These are phyloP conservation scores for Zosterops borbonicus DNA, from an alignment of 2,113 vertebrate genomes.

Conservation along the genomic window DNA sequence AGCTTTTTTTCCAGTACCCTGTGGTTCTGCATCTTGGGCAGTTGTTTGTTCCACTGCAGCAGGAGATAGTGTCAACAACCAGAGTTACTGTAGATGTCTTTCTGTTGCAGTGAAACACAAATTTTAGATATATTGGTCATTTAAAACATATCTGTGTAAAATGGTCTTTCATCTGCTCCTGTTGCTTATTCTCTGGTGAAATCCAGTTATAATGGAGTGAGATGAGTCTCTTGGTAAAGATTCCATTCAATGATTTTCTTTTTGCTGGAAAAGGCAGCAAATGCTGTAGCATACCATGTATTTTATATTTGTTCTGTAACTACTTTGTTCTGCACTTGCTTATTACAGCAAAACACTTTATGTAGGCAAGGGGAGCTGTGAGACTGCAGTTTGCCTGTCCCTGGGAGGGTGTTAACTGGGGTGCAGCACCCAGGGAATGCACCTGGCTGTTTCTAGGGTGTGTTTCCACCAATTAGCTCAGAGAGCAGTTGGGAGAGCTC, in stretches of 20 bases:
- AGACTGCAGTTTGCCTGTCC: neutral
- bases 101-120: neutral
- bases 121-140: neutral
- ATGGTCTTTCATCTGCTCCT: neutral
- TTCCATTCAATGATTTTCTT: neutral
- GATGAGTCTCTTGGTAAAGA: neutral
- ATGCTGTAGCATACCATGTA: neutral
- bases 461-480: neutral
- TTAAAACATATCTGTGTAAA: neutral
- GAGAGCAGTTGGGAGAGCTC: neutral
- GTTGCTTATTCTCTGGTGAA: neutral
- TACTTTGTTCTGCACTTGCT: neutral
- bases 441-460: neutral
- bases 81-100: neutral
- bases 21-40: constrained; percentile 1
- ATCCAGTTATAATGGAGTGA: neutral
- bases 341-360: neutral
- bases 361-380: neutral
- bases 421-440: neutral
- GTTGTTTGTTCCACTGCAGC: neutral
- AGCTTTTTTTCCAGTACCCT: neutral
- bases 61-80: neutral
- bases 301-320: neutral
- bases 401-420: neutral
- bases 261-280: neutral